phyloP scores from a whole-genome alignment of 2,113 vertebrate species.

The Eonycteris spelaea region DNA sequence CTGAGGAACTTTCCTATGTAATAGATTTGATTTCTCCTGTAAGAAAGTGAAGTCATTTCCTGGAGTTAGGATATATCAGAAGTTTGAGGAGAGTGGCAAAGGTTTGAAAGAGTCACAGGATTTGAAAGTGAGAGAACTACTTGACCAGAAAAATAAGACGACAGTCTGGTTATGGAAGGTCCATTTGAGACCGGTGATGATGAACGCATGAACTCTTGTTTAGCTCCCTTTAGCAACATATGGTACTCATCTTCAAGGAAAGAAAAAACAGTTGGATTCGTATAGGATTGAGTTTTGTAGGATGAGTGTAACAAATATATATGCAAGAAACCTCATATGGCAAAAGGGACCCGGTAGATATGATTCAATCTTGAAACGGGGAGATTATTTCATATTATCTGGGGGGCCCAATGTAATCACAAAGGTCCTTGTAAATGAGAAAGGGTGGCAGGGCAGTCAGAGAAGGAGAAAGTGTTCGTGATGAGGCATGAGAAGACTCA shows the following conservation, averaged over 20 bases:
- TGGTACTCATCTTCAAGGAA: background rate
- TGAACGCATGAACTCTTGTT: background rate
- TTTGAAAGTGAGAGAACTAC: background rate
- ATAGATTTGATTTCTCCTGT: background rate
- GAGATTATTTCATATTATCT: background rate
- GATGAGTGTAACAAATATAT: background rate
- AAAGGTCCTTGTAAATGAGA: background rate
- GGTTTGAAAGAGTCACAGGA: background rate
- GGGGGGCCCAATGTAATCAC: background rate
- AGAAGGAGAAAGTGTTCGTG: background rate
- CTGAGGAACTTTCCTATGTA: background rate
- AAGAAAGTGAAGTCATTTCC: background rate
- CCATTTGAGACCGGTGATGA: background rate
- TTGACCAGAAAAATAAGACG: background rate
- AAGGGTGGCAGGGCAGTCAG: background rate
- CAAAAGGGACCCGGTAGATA: background rate
- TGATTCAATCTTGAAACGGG: background rate
- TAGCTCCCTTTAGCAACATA: background rate
- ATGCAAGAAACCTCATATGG: background rate
- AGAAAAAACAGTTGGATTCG: background rate
- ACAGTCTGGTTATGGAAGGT: background rate
- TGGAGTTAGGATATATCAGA: background rate
- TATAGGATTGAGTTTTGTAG: background rate
- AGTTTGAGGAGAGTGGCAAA: background rate
- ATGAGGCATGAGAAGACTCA: background rate